These are phyloP conservation scores for Dicrurus megarhynchus DNA, from an alignment of 2,113 vertebrate genomes.

Conservation along the genomic window DNA sequence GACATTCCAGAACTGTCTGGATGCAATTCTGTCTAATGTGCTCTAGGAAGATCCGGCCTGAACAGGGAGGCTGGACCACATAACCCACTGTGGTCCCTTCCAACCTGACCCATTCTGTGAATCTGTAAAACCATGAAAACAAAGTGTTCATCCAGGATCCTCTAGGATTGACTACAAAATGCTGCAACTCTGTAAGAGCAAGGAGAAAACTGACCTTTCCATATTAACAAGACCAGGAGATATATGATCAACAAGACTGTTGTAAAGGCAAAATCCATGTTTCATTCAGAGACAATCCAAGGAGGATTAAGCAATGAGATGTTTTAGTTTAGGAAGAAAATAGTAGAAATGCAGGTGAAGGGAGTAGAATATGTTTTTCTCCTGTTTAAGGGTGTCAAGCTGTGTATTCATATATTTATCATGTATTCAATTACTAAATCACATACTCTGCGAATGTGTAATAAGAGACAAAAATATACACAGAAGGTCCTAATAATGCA, in stretches of 20 bases:
- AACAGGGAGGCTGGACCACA: neutral
- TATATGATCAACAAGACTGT: neutral
- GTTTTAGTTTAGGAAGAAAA: neutral
- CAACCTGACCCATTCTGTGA: neutral
- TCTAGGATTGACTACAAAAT: neutral
- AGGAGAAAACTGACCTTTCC: neutral
- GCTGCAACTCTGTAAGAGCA: neutral
- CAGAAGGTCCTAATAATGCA: neutral
- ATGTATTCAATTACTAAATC: neutral
- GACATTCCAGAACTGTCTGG: neutral
- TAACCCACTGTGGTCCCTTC: neutral
- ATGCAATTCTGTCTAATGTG: neutral
- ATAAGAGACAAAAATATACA: neutral
- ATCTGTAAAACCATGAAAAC: neutral
- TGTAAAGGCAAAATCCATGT: neutral
- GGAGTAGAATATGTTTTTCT: neutral
- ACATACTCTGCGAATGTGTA: neutral
- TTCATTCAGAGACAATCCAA: neutral
- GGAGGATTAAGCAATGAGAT: neutral
- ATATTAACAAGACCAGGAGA: neutral
- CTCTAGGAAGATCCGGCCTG: neutral
- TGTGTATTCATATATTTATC: neutral
- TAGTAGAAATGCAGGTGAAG: neutral
- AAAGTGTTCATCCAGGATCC: neutral
- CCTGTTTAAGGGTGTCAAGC: neutral